Percentiles rank a stretch among this genome's conserved stretches.
Evolutionary conservation across 2,797 vertebrate genomes (phyloP).

Genomic region (Prionace glauca): DNA sequence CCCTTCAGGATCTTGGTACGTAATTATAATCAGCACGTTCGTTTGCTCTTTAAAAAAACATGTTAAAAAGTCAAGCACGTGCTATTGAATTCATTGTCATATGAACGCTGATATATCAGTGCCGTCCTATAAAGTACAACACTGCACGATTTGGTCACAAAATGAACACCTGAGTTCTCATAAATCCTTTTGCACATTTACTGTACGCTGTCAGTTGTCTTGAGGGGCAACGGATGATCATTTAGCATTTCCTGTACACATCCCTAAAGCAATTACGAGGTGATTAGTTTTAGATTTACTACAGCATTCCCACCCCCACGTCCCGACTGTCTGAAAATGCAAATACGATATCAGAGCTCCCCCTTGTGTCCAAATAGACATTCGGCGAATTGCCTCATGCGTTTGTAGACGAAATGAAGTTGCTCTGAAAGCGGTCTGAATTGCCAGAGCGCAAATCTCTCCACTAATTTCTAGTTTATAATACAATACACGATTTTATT

Average conservation of each 20-base stretch:
- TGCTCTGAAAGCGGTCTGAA: not conserved
- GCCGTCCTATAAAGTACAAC: not conserved
- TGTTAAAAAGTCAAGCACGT: constrained; percentile 15
- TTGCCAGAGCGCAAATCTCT: not conserved
- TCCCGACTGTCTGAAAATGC: not conserved
- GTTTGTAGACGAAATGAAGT: not conserved
- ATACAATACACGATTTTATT: not conserved
- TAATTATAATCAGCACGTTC: not conserved
- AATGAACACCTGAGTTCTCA: constrained; percentile 24
- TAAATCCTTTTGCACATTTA: constrained; percentile 34
- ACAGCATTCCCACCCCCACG: not conserved
- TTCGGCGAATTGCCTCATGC: not conserved
- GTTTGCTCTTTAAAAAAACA: not conserved
- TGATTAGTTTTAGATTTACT: constrained; percentile 35
- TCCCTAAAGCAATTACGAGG: constrained; percentile 33
- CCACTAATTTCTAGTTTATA: not conserved
- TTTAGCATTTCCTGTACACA: constrained; percentile 34
- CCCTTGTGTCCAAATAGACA: not conserved
- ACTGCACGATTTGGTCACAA: not conserved
- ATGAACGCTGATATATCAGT: not conserved
- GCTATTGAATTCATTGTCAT: not conserved
- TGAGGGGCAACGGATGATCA: constrained; percentile 19
- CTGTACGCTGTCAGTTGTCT: not conserved
- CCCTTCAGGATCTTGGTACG: not conserved
- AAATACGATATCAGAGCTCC: constrained; percentile 19